These are phyloP conservation scores for Calephelis perditalis DNA, from an alignment of 2,888 invertebrate species.

Conservation along the genomic window DNA sequence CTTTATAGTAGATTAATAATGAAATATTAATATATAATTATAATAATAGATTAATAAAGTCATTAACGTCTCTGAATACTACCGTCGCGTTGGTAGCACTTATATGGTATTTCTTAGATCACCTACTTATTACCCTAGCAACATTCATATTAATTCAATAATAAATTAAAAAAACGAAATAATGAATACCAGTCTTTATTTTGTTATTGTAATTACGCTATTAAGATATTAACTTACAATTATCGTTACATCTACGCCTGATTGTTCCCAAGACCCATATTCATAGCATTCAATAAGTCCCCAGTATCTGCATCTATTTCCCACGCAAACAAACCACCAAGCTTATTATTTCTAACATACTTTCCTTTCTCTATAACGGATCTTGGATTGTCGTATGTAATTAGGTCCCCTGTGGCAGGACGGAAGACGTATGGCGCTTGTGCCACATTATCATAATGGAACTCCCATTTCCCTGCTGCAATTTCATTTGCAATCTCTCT, in stretches of 20 bases:
- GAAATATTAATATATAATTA: no score
- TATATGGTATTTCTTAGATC: no score
- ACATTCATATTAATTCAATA: not conserved
- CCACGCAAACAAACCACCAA: constrained; percentile 70
- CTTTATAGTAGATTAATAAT: no score
- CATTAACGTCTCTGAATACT: no score
- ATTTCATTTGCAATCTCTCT: constrained; percentile 66
- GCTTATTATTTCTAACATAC: constrained; percentile 66
- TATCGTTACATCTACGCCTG: constrained; percentile 27
- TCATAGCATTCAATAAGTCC: constrained; percentile 68
- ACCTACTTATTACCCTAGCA: no score
- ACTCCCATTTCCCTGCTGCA: constrained; percentile 64
- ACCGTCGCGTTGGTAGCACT: no score
- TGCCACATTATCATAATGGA: constrained; percentile 63
- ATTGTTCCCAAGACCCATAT: constrained; percentile 65
- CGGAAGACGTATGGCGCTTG: constrained; percentile 70
- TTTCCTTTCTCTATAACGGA: constrained; percentile 70
- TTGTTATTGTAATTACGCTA: constrained; percentile 29
- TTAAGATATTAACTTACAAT: constrained; percentile 31
- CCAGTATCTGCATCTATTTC: constrained; percentile 72
- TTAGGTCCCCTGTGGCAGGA: constrained; percentile 58
- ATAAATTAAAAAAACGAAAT: constrained; percentile 16
- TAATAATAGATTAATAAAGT: no score
- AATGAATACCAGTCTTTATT: constrained; percentile 32
- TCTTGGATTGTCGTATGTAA: constrained; percentile 67